Evolutionary conservation across 2,888 invertebrate genomes (phyloP), one percentile per base, ranked within the genome.

Genomic region (Ophraella communa): DNA sequence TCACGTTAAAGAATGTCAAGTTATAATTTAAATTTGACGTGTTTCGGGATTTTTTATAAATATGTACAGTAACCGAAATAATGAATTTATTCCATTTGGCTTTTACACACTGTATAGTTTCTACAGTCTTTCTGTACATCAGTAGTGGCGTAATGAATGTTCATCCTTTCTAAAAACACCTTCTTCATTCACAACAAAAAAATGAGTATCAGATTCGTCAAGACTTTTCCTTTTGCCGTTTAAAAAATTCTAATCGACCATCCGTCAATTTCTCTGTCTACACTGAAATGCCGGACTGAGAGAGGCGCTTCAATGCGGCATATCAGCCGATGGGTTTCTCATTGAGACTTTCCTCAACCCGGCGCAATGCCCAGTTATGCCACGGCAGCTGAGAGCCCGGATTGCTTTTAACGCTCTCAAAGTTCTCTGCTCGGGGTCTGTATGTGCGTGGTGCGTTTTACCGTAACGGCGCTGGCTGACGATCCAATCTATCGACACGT

Each of bases 331-430:
- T 51, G 58, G 58, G 49, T 49, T 39, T 56, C 63, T 56, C 63
- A 24, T 53, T 44, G 21, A 53, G 65, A 59, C 61, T 66, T 71
- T 68, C 64, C 59, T n/a, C n/a, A n/a, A 56, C 54, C 62, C 62
- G 70, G 66, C 69, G 68, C 71, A 64, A 68, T 69, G 65, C 68
- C 74, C 76, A 76, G 76, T 76, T 21, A 27, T 27, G 27, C 39
- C 17, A 71, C 74, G 70, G 71, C 68, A 70, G 65, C 73, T 67
- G n/a, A n/a, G 69, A 73, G 69, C 73, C 70, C 74, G 71, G 73
- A 72, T 67, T 69, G 72, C 69, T 63, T 65, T 59, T 67, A 64
- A 69, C 20, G 33, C 35, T 17, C 35, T 23, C 35, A 11, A 53
- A 33, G 47, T 23, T 21, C 11, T 23, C 14, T 23, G n/a, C 21